Base-by-base conservation (phyloP, 2,888 invertebrate genomes). In the Cerceris ruficornis region DNA sequence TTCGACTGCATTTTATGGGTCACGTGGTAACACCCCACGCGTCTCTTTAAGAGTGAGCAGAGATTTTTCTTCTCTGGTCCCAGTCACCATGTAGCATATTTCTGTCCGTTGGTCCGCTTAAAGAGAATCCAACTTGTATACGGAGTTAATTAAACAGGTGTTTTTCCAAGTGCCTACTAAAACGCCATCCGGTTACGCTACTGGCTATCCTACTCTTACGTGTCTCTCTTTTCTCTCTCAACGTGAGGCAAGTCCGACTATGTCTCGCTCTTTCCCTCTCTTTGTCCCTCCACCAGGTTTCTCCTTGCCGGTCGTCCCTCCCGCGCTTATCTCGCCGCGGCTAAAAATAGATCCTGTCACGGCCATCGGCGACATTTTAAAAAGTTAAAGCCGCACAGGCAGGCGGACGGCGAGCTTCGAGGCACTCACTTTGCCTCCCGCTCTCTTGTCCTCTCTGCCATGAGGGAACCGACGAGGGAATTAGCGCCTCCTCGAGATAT, bases 291-390 rank as follows among this genome's bases (percentile, higher is more conserved):
- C 58, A 50, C 81, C 52, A 62, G 58, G 75, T 64, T 69, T 68
- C 75, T 68, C 69, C 76, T 75, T 77, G 39, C 69, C 78, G 75
- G 50, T 70, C 81, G 77, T 77, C 81, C 81, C 82, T 82, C 78
- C 81, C 84, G 81, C 86, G 91, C 91, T 92, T 92, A 92, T 92
- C 92, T 91, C 89, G 88, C 77, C 86, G 87, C 73, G 85, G 88
- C 91, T 92, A 92, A 92, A 92, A 92, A 91, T 92, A 92, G 89
- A 90, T 80, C 86, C 89, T 91, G 91, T 92, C 91, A 92, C 90
- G 92, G 92, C 91, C 91, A 92, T 89, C 88, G 87, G 89, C 90
- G 91, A 91, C 91, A 91, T 91, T 90, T 91, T 87, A 91, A 90
- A 90, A 90, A 90, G 89, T 89, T 89, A 87, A 89, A 89, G 84